Evolutionary conservation across 35 echinoderm and acorn worm species (phyloP).

Genomic region (Apostichopus parvimensis): DNA sequence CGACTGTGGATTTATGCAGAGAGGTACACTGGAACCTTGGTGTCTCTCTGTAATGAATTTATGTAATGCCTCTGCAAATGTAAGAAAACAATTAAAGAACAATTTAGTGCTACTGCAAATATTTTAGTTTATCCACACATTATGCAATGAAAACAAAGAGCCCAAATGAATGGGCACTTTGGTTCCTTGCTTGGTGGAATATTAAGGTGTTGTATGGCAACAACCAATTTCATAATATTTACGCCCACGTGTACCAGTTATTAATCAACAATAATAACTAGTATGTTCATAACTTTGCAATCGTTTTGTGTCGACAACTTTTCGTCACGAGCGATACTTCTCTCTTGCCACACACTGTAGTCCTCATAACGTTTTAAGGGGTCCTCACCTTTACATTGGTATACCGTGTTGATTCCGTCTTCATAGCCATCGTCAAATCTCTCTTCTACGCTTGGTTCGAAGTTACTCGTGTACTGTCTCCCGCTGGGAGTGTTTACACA

Average conservation of each 20-base stretch:
- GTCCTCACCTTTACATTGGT: constrained; percentile 94
- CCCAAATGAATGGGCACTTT: no score
- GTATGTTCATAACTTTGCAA: neutral
- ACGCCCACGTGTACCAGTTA: no score
- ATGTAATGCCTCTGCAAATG: constrained; percentile 83
- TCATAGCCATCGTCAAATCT: constrained; percentile 87
- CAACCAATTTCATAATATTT: no score
- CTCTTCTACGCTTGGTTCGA: constrained; percentile 83
- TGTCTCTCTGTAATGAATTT: constrained; percentile 99
- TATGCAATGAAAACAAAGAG: neutral
- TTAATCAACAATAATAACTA: no score
- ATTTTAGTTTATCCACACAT: neutral
- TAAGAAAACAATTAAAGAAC: neutral
- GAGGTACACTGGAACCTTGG: constrained; percentile 92
- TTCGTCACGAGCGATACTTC: neutral
- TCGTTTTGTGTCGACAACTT: neutral
- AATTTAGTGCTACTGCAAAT: neutral
- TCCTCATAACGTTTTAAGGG: no score
- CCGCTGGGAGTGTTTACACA: constrained; percentile 94
- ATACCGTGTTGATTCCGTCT: constrained; percentile 79
- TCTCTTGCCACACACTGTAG: no score
- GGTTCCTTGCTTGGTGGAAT: no score
- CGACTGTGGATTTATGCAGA: constrained; percentile 98
- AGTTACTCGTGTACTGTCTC: constrained; percentile 91
- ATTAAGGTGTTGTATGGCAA: no score